Conservation (phyloP, 1,140 invertebrate species). For the Hydropsyche tenuis region DNA sequence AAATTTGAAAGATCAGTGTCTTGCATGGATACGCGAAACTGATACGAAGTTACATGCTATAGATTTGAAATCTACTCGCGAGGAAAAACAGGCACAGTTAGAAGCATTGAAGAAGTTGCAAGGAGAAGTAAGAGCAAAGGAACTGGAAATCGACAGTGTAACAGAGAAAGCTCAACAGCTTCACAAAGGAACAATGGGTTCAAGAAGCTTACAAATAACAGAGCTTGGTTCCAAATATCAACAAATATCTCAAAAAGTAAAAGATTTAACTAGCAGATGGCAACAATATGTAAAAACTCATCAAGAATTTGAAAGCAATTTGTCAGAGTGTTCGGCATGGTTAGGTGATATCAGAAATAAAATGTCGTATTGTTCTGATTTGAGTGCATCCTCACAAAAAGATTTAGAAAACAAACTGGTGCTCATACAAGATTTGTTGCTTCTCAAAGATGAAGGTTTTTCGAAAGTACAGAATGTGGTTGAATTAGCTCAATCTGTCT, state of each 20-base stretch:
- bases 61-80: conserved; percentile 82
- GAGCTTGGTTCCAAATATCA: conserved; percentile 92
- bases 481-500: conserved; percentile 88
- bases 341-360: conserved; percentile 85
- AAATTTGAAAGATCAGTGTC: conserved; percentile 81
- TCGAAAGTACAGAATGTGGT: conserved; percentile 84
- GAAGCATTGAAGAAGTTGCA: conserved; percentile 80
- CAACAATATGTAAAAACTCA: conserved; percentile 89
- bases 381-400: conserved; percentile 80
- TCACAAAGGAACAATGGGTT: conserved; percentile 69
- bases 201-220: conserved; percentile 78
- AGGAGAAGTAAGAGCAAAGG: conserved; percentile 88
- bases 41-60: conserved; percentile 88
- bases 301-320: conserved; percentile 84
- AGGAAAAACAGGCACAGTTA: conserved; percentile 85
- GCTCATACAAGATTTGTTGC: conserved; percentile 82
- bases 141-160: conserved; percentile 90
- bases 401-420: conserved; percentile 86
- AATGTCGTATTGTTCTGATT: conserved; percentile 82
- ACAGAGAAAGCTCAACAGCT: conserved; percentile 88
- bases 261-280: conserved; percentile 89
- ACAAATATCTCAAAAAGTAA: conserved; percentile 86
- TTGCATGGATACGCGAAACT: conserved; percentile 87
- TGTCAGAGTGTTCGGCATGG: conserved; percentile 83
- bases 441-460: conserved; percentile 91